Base-by-base conservation (phyloP, 2,113 vertebrate species). In the Dipodomys spectabilis region DNA sequence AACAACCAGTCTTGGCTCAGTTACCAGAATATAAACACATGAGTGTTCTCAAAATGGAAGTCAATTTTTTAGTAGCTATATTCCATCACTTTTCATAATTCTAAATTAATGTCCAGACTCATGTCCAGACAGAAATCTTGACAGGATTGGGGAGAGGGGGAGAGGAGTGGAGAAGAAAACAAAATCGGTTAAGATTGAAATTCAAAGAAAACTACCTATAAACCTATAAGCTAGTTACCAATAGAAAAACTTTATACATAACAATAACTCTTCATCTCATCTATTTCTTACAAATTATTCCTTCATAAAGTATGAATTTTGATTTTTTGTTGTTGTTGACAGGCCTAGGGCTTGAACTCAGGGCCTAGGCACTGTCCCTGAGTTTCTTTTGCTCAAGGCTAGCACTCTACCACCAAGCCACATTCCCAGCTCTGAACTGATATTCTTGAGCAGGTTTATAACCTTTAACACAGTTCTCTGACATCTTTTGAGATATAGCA, bases 71-170 rank as follows among this genome's bases (percentile, higher is more conserved):
- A 81, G 49, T 88, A 35, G 75, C 2, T 78, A 1, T 1, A 82
- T 32, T 86, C 87, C 72, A 39, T 90, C 15, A 94, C 45, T 60
- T 80, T 80, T n/a, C 28, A 18, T 72, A 93, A 95, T 80, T 71
- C 44, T 39, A 94, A 95, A 83, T 64, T 69, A 91, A 94, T 53
- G 30, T 87, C 35, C 9, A 85, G 45, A 94, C 28, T 85, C 57
- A 35, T 32, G 32, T 57, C 53, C 53, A 57, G 53, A 92, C 39
- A 82, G 35, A 90, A 85, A 83, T 64, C 23, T 28, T 82, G 0
- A 1, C 13, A 13, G 53, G 53, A 57, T 57, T 9, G 67, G 5
- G 20, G 39, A 39, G 39, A 6, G 39, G 39, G 68, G 5, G 6
- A 2, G 2, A 39, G 11, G 23, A 78, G 8, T 19, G 23, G 35